Base-by-base conservation (phyloP, 2,797 vertebrate genomes). In the Artibeus lituratus region DNA sequence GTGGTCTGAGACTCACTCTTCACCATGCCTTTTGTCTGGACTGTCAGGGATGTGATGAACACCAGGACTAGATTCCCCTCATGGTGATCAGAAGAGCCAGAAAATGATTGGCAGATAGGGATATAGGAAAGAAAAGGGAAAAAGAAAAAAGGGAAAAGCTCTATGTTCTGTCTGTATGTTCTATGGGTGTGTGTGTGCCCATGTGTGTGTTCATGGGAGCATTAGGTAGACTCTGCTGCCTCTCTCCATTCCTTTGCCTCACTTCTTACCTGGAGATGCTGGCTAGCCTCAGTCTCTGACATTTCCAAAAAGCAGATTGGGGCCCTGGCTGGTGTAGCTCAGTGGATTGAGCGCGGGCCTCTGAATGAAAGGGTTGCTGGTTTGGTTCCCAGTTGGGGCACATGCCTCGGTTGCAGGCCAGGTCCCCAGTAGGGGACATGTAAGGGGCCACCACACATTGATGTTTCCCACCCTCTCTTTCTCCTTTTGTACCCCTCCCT, bases 201-300 rank as follows among this genome's bases (percentile, higher is more conserved):
- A 14, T 10, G 3, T n/a, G 10, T 39, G 7, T 57, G 16, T 29
- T 51, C 7, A 24, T 6, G 59, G 78, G 44, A 26, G 19, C 49
- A n/a, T 69, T 72, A 59, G 39, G 16, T n/a, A 24, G 47, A 26
- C 22, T 42, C 49, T 77, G 11, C 26, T 55, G 12, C 44, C 19
- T 62, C 9, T 47, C 10, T 19, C 57, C 18, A 47, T 78, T 14
- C 9, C 24, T 39, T 5, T 72, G 55, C 26, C 69, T 74, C 29
- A 37, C 14, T 87, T 69, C 88, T 97, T 84, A 97, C 91, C 93
- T 85, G 44, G 65, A 69, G 44, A 22, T 74, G 16, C 44, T 53
- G 65, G 1, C 26, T 57, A 77, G 35, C 19, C 37, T 89, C 47
- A 55, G 35, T 42, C 9, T 19, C 80, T 53, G 74, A 19, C 62